Conservation (phyloP, 1,140 invertebrate genomes). For the Tenebrio molitor region DNA sequence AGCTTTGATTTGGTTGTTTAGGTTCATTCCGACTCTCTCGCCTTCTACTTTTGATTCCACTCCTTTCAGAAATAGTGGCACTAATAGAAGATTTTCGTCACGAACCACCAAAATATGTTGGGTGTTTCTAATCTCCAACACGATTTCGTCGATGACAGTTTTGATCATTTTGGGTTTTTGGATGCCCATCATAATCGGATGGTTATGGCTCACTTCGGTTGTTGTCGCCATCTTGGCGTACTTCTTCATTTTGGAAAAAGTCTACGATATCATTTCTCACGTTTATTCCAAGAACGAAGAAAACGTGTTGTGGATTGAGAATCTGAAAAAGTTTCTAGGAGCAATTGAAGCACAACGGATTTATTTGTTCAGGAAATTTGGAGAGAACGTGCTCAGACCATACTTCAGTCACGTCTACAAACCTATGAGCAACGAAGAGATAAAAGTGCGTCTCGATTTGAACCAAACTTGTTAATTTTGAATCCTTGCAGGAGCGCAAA, state of each 20-base stretch:
- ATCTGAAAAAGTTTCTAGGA: not conserved
- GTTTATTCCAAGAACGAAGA: not conserved
- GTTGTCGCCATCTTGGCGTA: slow-evolving; percentile 47
- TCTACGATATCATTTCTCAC: slow-evolving; percentile 8
- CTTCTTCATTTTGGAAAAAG: slow-evolving; percentile 52
- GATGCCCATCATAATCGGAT: slow-evolving; percentile 50
- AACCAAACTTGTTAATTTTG: too few species aligned
- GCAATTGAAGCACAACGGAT: slow-evolving; percentile 26
- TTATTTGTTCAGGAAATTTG: slow-evolving; percentile 38
- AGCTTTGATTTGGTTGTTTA: not conserved
- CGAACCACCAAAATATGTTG: too few species aligned
- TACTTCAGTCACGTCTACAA: slow-evolving; percentile 56
- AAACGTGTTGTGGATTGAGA: not conserved
- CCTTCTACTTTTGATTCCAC: too few species aligned
- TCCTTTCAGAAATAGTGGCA: too few species aligned
- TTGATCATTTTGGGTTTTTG: slow-evolving; percentile 57
- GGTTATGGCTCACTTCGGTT: slow-evolving; percentile 53
- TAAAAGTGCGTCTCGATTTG: not conserved
- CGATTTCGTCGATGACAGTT: slow-evolving; percentile 32
- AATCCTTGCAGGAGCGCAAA: too few species aligned
- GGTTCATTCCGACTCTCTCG: not conserved
- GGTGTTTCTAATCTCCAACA: slow-evolving; percentile 1
- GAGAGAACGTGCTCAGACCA: slow-evolving; percentile 51
- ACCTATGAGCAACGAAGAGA: slow-evolving; percentile 45
- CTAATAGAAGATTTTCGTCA: too few species aligned